A percentile compares a stretch with the other conserved stretches of the same genome.
Conservation (phyloP, 1,140 invertebrate species). For the Centruroides sculpturatus region DNA sequence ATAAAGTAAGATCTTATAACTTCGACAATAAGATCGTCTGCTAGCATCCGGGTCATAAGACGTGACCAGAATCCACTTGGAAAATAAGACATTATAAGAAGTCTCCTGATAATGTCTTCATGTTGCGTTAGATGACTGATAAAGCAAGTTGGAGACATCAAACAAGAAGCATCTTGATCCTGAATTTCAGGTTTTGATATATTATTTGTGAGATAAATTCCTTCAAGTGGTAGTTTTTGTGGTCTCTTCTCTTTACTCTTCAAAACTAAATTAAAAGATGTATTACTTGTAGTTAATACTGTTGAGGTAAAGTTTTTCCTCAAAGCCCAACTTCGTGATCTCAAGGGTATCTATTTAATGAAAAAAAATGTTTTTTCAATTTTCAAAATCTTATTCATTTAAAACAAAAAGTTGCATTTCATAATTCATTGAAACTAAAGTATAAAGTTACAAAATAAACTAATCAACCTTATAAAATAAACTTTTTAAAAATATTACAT, state of each 20-base stretch:
- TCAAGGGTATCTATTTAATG: constrained; percentile 41
- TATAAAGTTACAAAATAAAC: too few species aligned
- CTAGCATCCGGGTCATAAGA: constrained; percentile 76
- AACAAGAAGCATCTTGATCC: too few species aligned
- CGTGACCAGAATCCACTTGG: constrained; percentile 96
- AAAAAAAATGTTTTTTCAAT: constrained; percentile 1
- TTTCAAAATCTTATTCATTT: too few species aligned
- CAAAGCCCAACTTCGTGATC: constrained; percentile 50
- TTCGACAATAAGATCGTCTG: constrained; percentile 71
- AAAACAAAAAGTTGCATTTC: too few species aligned
- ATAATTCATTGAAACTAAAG: too few species aligned
- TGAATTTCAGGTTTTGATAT: too few species aligned
- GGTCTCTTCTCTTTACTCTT: constrained; percentile 8
- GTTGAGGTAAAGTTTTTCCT: constrained; percentile 31
- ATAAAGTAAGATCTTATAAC: constrained; percentile 56
- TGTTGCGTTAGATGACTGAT: constrained; percentile 9
- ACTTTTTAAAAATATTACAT: too few species aligned
- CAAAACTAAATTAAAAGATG: background rate
- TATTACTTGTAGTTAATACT: too few species aligned
- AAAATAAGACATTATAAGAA: constrained; percentile 86
- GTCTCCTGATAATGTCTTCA: constrained; percentile 27
- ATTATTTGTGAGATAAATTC: too few species aligned
- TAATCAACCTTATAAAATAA: too few species aligned
- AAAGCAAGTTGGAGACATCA: constrained; percentile 2
- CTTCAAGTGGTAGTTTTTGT: background rate